phyloP scores from a whole-genome alignment of 2,113 vertebrate genomes.

The Petrocephalus microphthalmus region DNA sequence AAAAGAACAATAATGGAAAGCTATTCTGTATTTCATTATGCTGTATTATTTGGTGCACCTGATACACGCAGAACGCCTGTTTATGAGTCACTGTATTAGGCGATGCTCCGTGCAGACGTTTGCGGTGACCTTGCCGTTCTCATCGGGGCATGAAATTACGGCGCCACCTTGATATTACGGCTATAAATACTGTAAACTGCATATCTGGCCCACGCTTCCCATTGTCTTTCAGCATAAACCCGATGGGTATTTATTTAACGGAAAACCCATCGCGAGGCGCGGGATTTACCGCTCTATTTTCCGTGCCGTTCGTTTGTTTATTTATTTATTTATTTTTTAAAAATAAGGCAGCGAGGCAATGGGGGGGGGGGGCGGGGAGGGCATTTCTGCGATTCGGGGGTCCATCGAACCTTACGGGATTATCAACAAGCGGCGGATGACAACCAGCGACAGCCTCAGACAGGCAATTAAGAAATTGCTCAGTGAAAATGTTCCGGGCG shows the following conservation, averaged over 20 bases:
- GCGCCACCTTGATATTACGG: slow-evolving; percentile 99
- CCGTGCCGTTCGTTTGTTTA: slow-evolving; percentile 66
- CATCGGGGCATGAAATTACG: slow-evolving; percentile 99
- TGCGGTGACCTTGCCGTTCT: slow-evolving; percentile 99
- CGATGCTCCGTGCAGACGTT: slow-evolving; percentile 99
- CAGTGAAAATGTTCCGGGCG: slow-evolving; percentile 65
- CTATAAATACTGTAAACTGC: slow-evolving; percentile 99
- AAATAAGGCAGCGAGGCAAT: slow-evolving; percentile 57
- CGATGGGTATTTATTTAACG: slow-evolving; percentile 99
- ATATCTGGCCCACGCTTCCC: slow-evolving; percentile 99
- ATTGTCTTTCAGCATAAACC: slow-evolving; percentile 99
- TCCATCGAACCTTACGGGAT: slow-evolving; percentile 64
- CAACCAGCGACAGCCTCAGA: slow-evolving; percentile 55
- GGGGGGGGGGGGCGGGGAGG: neutral
- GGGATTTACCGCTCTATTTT: slow-evolving; percentile 96
- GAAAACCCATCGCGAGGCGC: slow-evolving; percentile 99
- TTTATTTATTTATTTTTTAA: slow-evolving; percentile 17
- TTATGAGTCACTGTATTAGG: slow-evolving; percentile 99
- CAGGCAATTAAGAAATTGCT: slow-evolving; percentile 69
- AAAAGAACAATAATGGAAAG: slow-evolving; percentile 99
- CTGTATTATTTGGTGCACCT: slow-evolving; percentile 99
- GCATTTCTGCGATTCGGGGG: slow-evolving; percentile 61
- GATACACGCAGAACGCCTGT: slow-evolving; percentile 94
- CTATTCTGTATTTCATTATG: slow-evolving; percentile 99
- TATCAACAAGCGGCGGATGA: neutral